Percentiles rank a stretch among this genome's conserved stretches.
Conservation (phyloP, 2,888 invertebrate genomes). For the Tetragonisca angustula region DNA sequence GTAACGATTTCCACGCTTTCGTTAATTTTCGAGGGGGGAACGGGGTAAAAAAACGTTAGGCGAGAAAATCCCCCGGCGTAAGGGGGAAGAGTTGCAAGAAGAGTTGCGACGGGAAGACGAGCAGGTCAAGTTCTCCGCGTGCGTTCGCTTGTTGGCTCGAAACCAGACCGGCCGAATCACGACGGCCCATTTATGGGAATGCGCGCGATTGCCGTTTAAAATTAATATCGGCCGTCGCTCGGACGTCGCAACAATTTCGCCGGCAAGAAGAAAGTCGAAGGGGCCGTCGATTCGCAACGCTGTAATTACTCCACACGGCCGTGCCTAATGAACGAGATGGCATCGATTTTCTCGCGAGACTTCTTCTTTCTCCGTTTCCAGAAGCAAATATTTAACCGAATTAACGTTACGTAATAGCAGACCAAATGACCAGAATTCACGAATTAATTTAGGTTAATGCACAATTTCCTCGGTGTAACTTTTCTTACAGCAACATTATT, state of each 20-base stretch:
- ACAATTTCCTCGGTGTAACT: no score
- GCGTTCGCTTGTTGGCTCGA: conserved; percentile 7
- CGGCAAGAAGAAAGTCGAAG: conserved; percentile 23
- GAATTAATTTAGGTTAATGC: no score
- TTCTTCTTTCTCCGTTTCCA: not conserved
- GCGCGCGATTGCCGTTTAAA: conserved; percentile 52
- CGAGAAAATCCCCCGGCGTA: conserved; percentile 43
- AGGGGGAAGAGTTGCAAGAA: not conserved
- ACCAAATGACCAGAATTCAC: no score
- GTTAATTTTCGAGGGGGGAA: conserved; percentile 32
- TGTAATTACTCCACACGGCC: conserved; percentile 27
- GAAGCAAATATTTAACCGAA: no score
- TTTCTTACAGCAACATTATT: no score
- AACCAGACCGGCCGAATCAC: conserved; percentile 59
- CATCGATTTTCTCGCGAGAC: not conserved
- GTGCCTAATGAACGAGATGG: not conserved
- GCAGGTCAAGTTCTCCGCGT: conserved; percentile 48
- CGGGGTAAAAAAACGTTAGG: conserved; percentile 31
- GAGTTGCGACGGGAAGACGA: conserved; percentile 44
- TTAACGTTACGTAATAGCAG: no score
- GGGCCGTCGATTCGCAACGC: conserved; percentile 7
- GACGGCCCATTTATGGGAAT: conserved; percentile 56
- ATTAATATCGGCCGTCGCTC: conserved; percentile 40
- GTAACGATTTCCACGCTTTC: conserved; percentile 44
- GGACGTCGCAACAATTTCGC: conserved; percentile 28